These are phyloP conservation scores for Amitus sp. DNA, from an alignment of 2,888 invertebrate species.

Conservation along the genomic window DNA sequence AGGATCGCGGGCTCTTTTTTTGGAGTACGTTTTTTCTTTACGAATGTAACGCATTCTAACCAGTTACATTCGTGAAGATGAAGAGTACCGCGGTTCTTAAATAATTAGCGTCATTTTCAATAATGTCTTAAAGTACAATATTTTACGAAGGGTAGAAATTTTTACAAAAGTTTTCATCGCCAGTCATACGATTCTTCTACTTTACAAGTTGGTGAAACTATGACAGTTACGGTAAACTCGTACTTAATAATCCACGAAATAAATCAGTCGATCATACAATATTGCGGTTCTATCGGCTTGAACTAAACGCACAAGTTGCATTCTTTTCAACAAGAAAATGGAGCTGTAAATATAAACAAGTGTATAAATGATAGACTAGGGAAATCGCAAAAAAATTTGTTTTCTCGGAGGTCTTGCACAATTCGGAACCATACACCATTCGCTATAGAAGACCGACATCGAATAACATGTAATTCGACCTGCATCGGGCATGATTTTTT, in stretches of 20 bases:
- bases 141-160: slow-evolving; percentile 32
- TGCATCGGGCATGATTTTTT: slow-evolving; percentile 47
- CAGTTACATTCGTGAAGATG: too few relatives aligned
- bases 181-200: slow-evolving; percentile 22
- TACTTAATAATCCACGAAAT: not conserved
- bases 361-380: slow-evolving; percentile 13
- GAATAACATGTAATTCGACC: slow-evolving; percentile 39
- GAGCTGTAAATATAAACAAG: too few relatives aligned
- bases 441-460: slow-evolving; percentile 39
- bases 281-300: too few relatives aligned
- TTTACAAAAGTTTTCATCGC: slow-evolving; percentile 24
- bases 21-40: too few relatives aligned
- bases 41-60: too few relatives aligned
- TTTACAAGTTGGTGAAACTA: not conserved
- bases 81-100: too few relatives aligned
- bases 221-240: not conserved
- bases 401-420: slow-evolving; percentile 50
- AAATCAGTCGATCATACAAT: not conserved
- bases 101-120: too few relatives aligned
- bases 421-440: slow-evolving; percentile 45
- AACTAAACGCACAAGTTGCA: too few relatives aligned
- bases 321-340: too few relatives aligned
- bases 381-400: slow-evolving; percentile 53
- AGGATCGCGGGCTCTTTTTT: too few relatives aligned
- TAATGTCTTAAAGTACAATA: slow-evolving; percentile 35